Evolutionary conservation across 2,888 invertebrate genomes (phyloP).

Genomic region (Timema cristinae): DNA sequence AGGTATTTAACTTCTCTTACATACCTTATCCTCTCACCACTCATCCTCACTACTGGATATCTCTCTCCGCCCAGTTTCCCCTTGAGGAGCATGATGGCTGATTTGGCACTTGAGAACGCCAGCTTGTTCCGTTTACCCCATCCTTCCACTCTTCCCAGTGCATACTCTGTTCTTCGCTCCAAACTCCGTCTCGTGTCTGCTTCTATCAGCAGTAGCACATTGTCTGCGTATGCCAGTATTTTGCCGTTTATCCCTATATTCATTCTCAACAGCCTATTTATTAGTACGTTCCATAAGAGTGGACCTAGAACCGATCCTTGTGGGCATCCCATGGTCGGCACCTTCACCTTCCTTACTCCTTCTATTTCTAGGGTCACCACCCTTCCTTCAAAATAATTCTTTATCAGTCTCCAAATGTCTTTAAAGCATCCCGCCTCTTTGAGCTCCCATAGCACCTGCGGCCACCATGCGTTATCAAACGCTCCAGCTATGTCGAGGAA

Average conservation of each 20-base stretch:
- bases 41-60: neutral
- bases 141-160: neutral
- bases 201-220: neutral
- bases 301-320: neutral
- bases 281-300: neutral
- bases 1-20: neutral
- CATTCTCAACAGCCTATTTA: neutral
- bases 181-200: neutral
- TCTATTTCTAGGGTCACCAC: neutral
- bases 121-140: neutral
- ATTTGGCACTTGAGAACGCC: neutral
- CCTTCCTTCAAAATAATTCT: neutral
- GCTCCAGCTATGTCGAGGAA: conserved; percentile 1
- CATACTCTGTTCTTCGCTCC: neutral
- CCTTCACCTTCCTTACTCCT: neutral
- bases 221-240: neutral
- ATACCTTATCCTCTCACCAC: neutral
- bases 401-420: neutral
- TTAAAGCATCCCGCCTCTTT: neutral
- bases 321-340: neutral
- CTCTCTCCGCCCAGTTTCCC: neutral
- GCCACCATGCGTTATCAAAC: neutral
- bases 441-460: neutral
- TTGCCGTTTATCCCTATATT: neutral
- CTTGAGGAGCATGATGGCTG: neutral